phyloP scores from a whole-genome alignment of 2,888 invertebrate species.

The Tetragonisca angustula region DNA sequence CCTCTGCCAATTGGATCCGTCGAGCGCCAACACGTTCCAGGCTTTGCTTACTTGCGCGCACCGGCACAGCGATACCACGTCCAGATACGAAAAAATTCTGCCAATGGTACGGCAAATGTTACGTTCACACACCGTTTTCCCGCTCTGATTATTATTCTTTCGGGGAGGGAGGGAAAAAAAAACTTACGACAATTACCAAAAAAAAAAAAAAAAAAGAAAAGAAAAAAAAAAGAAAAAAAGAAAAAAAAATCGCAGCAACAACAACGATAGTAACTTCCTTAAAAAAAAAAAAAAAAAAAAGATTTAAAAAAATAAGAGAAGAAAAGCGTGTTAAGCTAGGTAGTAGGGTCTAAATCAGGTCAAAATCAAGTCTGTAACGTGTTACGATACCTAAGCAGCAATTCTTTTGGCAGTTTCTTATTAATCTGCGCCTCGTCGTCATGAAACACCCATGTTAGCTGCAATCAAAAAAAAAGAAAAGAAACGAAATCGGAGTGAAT shows the following conservation, averaged over 20 bases:
- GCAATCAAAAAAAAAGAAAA: slow-evolving; percentile 78
- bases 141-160: neutral
- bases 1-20: slow-evolving; percentile 99
- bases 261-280: neutral
- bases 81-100: slow-evolving; percentile 96
- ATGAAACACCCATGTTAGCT: slow-evolving; percentile 90
- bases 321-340: neutral
- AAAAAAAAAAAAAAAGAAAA: neutral
- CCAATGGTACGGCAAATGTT: slow-evolving; percentile 46
- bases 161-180: neutral
- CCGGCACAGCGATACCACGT: slow-evolving; percentile 97
- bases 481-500: slow-evolving; percentile 28
- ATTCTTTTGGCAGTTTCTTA: slow-evolving; percentile 97
- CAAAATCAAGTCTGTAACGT: neutral
- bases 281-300: too few relatives aligned
- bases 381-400: slow-evolving; percentile 89
- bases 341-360: neutral
- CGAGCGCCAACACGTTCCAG: slow-evolving; percentile 99
- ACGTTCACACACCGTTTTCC: slow-evolving; percentile 32
- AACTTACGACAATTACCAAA: neutral
- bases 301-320: neutral
- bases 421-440: slow-evolving; percentile 96
- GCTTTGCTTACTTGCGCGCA: slow-evolving; percentile 96
- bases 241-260: neutral
- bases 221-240: neutral